Percentiles rank a stretch among this genome's conserved stretches.
Evolutionary conservation across 2,888 invertebrate genomes (phyloP).

Genomic region (Philereme vetulata): DNA sequence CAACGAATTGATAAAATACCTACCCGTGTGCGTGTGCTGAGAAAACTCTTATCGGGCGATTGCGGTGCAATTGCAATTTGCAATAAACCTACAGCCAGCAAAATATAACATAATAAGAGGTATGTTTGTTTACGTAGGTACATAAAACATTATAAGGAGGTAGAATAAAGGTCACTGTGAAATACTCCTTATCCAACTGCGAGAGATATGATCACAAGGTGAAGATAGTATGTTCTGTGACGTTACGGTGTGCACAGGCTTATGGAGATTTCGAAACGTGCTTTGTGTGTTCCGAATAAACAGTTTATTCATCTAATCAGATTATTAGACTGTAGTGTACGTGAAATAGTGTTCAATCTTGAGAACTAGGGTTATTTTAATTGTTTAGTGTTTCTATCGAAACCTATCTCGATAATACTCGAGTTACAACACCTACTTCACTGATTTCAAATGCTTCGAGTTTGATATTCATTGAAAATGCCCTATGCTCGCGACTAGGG

Average conservation of each 20-base stretch:
- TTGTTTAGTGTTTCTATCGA: too few species aligned
- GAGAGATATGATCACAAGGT: slow-evolving; percentile 23
- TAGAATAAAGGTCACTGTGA: slow-evolving; percentile 25
- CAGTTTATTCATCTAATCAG: not conserved
- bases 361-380: too few species aligned
- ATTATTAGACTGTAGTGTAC: slow-evolving; percentile 5
- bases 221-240: slow-evolving; percentile 52
- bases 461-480: too few species aligned
- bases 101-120: too few species aligned
- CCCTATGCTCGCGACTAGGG: too few species aligned
- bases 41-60: too few species aligned
- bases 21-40: too few species aligned
- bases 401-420: too few species aligned
- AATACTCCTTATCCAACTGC: slow-evolving; percentile 33
- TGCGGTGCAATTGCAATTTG: too few species aligned
- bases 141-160: not conserved
- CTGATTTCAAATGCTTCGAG: too few species aligned
- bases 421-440: too few species aligned
- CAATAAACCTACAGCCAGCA: not conserved
- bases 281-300: slow-evolving; percentile 2
- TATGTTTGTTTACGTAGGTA: not conserved
- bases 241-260: slow-evolving; percentile 48
- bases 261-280: slow-evolving; percentile 32
- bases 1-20: not conserved
- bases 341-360: slow-evolving; percentile 3